Base-by-base conservation (phyloP, 2,888 invertebrate genomes). In the Morpho achilles region DNA sequence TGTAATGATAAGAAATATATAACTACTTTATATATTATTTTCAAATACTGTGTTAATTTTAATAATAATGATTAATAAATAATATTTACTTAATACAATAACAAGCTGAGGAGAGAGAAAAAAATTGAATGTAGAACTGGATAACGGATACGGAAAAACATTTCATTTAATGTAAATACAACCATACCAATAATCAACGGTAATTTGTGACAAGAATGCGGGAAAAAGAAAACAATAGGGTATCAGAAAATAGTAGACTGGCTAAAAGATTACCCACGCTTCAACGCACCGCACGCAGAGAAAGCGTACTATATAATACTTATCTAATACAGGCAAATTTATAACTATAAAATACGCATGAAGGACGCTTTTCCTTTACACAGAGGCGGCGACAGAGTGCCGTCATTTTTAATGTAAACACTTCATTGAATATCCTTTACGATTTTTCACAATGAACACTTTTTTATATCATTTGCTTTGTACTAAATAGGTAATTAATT, bases 201-300 rank as follows among this genome's bases (percentile, higher is more conserved):
- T 56, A 54, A 63, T 56, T 61, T 54, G 69, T 69, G 66, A 69
- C 67, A 74, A 74, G 74, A 72, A 75, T 60, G 50, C 32, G 58
- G 65, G 69, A 72, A 73, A 51, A 71, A 72, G 69, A 75, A 76
- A 76, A 82, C 79, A 82, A 80, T 79, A 66, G 74, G 10, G 67
- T 69, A 65, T 67, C 70, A 74, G 70, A 48, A 72, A 71, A 75
- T 75, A 67, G 76, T 72, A 75, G 72, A 66, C 64, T 61, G 47
- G 60, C 64, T 54, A 62, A 66, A 70, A 71, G 69, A 77, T 79
- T 80, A 79, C 77, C 71, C 76, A 80, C 82, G 83, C 77, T 76
- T 70, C 71, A 79, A 76, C 79, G 81, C 79, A 79, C 74, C 65
- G 67, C 69, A 70, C 62, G 62, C 67, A 64, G 83, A 77, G 84